Evolutionary conservation across 2,888 invertebrate species (phyloP).

Genomic region (Adineta ricciae): DNA sequence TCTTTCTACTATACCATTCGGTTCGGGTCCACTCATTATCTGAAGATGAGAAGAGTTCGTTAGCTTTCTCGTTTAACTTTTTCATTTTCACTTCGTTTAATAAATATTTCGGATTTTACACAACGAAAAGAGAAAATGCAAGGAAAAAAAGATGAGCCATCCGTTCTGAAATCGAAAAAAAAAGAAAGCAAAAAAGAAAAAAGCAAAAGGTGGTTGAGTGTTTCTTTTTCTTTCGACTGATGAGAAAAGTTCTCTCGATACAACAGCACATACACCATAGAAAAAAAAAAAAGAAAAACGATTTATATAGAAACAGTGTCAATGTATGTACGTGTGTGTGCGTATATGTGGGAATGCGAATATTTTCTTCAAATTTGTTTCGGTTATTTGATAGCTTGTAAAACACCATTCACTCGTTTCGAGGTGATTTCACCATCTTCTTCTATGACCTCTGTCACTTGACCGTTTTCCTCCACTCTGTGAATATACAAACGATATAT

Average conservation of each 20-base stretch:
- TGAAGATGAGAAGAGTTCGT: no score
- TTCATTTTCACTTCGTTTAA: neutral
- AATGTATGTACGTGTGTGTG: neutral
- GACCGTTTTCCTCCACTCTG: conserved; percentile 17
- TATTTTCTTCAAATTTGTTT: neutral
- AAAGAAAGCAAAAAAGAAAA: no score
- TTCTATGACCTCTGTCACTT: neutral
- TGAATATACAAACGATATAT: neutral
- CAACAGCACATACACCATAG: neutral
- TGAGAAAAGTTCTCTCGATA: neutral
- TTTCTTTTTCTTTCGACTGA: neutral
- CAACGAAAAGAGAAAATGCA: no score
- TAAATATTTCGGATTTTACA: neutral
- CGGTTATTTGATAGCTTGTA: neutral
- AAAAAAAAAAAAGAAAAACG: neutral
- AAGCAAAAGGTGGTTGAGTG: no score
- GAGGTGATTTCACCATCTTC: conserved; percentile 1
- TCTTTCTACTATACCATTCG: neutral
- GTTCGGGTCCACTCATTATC: no score
- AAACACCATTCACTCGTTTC: neutral
- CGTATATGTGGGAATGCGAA: neutral
- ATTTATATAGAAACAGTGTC: neutral
- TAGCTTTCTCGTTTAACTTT: neutral
- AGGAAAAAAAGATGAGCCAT: no score
- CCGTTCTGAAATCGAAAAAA: neutral